These are phyloP conservation scores for Leptobrachium ailaonicum DNA, from an alignment of 2,113 vertebrate species.

Conservation along the genomic window DNA sequence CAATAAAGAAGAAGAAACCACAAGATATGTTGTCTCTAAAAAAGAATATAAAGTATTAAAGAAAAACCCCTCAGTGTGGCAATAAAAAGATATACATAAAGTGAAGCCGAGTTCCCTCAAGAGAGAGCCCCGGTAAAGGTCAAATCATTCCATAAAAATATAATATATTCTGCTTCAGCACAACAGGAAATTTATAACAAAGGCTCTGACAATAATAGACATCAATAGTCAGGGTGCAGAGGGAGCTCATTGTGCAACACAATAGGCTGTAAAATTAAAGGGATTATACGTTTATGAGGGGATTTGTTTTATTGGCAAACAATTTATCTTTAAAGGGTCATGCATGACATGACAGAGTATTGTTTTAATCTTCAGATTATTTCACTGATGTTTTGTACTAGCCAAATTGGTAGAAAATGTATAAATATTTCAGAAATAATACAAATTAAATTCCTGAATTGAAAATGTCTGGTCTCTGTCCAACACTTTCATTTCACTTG, in stretches of 20 bases:
- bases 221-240: conserved; percentile 15
- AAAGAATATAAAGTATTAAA: conserved; percentile 25
- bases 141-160: conserved; percentile 37
- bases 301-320: too few species aligned
- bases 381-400: too few species aligned
- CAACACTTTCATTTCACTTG: too few species aligned
- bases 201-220: conserved; percentile 20
- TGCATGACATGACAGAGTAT: too few species aligned
- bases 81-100: conserved; percentile 35
- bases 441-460: too few species aligned
- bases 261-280: conserved; percentile 1
- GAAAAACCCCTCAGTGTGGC: not conserved
- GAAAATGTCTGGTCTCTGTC: too few species aligned
- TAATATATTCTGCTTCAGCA: conserved; percentile 30
- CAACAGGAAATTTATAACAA: conserved; percentile 39
- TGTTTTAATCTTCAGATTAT: too few species aligned
- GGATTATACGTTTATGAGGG: not conserved
- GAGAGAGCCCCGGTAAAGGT: conserved; percentile 37
- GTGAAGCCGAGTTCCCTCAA: not conserved
- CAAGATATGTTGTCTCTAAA: conserved; percentile 35
- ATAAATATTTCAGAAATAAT: too few species aligned
- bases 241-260: not conserved
- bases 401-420: too few species aligned
- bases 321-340: not conserved
- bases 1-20: not conserved